Conservation (phyloP, 2,797 vertebrate genomes). For the Tadarida brasiliensis region DNA sequence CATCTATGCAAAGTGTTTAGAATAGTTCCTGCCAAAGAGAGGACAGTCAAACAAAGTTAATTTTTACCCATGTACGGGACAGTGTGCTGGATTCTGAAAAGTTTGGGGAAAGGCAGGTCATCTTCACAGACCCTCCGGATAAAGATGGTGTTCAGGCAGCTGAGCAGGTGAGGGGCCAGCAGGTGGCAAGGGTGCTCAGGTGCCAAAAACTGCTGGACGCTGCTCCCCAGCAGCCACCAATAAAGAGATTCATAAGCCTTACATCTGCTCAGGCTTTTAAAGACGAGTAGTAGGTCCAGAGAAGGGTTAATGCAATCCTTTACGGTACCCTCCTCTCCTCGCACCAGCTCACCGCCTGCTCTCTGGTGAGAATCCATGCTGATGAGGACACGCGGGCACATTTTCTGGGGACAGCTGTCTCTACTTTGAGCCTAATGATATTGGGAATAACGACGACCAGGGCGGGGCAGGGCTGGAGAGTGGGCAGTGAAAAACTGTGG, state of each 20-base stretch:
- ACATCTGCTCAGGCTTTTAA: slow-evolving; percentile 51
- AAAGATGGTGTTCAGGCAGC: background rate
- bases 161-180: background rate
- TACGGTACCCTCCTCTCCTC: background rate
- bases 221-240: background rate
- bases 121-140: background rate
- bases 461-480: background rate
- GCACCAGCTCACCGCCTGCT: background rate
- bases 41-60: background rate
- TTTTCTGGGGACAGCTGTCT: slow-evolving; percentile 80
- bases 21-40: background rate
- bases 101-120: background rate
- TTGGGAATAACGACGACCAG: slow-evolving; percentile 59
- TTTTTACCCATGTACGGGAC: background rate
- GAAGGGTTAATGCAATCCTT: background rate
- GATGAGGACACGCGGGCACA: background rate
- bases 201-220: background rate
- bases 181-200: background rate
- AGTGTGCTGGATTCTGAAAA: background rate
- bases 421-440: slow-evolving; percentile 72
- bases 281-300: background rate
- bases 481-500: background rate
- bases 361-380: slow-evolving; percentile 23
- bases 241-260: background rate
- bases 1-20: background rate